phyloP scores from a whole-genome alignment of 2,797 vertebrate species.

The Epinephelus coioides region DNA sequence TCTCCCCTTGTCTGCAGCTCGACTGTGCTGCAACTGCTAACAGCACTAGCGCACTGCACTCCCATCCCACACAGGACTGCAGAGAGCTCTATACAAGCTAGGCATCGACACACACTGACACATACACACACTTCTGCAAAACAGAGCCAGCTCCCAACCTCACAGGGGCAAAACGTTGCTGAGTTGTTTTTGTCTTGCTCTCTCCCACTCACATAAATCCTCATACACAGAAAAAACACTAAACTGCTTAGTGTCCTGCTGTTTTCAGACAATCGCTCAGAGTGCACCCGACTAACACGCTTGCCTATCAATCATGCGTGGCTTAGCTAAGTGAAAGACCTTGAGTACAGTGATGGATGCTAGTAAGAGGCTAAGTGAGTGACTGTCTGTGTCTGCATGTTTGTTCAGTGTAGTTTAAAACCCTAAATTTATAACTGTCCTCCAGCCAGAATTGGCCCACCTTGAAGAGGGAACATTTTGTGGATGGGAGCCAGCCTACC shows the following conservation, averaged over 20 bases:
- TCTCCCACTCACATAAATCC: slow-evolving; percentile 50
- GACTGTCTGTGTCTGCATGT: slow-evolving; percentile 17
- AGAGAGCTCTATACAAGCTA: slow-evolving; percentile 66
- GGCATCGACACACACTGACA: slow-evolving; percentile 25
- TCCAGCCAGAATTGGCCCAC: slow-evolving; percentile 69
- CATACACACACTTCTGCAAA: slow-evolving; percentile 39
- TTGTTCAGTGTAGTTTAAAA: slow-evolving; percentile 20
- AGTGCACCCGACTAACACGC: slow-evolving; percentile 65
- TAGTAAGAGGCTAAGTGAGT: background rate
- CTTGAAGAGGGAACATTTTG: slow-evolving; percentile 64
- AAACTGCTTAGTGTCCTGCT: slow-evolving; percentile 22
- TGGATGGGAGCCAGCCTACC: slow-evolving; percentile 46
- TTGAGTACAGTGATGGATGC: slow-evolving; percentile 14
- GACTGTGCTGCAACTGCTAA: slow-evolving; percentile 73
- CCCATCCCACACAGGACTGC: slow-evolving; percentile 81
- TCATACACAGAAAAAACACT: slow-evolving; percentile 13
- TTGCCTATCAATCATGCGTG: slow-evolving; percentile 64
- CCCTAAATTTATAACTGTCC: slow-evolving; percentile 53
- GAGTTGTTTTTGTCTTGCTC: slow-evolving; percentile 40
- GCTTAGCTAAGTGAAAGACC: slow-evolving; percentile 33
- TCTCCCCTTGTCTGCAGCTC: slow-evolving; percentile 70
- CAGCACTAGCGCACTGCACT: slow-evolving; percentile 74
- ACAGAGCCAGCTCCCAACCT: slow-evolving; percentile 47
- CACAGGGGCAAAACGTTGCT: slow-evolving; percentile 11
- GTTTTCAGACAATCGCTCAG: slow-evolving; percentile 58